Conservation (phyloP, 1,140 invertebrate species). For the Lepidotrigona ventralis region DNA sequence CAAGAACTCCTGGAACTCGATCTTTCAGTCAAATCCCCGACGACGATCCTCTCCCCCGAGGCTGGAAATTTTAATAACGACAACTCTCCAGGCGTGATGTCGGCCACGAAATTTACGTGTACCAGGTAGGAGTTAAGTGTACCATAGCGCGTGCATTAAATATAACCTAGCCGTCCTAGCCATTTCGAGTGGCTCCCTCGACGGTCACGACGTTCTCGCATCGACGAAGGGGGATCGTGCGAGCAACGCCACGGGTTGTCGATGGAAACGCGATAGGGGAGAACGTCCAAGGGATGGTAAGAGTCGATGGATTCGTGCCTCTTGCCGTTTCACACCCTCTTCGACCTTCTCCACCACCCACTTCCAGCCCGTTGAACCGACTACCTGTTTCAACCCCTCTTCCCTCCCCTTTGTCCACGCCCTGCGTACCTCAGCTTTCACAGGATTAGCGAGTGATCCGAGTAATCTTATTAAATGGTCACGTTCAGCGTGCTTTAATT, state of each 20-base stretch:
- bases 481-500: neutral
- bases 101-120: constrained; percentile 8
- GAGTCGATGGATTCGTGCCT: constrained; percentile 18
- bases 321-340: constrained; percentile 42
- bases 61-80: neutral
- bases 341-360: neutral
- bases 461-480: constrained; percentile 10
- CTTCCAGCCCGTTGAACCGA: constrained; percentile 37
- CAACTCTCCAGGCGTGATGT: neutral
- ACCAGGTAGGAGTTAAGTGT: neutral
- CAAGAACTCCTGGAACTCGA: neutral
- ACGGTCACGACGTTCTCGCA: constrained; percentile 7
- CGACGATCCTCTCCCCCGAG: neutral
- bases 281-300: neutral
- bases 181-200: constrained; percentile 15
- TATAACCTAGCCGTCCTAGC: neutral
- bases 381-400: constrained; percentile 26
- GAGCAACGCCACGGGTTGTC: constrained; percentile 27
- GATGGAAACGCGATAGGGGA: neutral
- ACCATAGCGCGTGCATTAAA: constrained; percentile 15
- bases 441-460: constrained; percentile 1
- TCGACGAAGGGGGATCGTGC: constrained; percentile 17
- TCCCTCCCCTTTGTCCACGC: constrained; percentile 16
- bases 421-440: constrained; percentile 3
- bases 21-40: neutral